Evolutionary conservation across 2,888 invertebrate species (phyloP), one percentile per base, ranked within the genome.

Genomic region (Cyclophora albipunctata): DNA sequence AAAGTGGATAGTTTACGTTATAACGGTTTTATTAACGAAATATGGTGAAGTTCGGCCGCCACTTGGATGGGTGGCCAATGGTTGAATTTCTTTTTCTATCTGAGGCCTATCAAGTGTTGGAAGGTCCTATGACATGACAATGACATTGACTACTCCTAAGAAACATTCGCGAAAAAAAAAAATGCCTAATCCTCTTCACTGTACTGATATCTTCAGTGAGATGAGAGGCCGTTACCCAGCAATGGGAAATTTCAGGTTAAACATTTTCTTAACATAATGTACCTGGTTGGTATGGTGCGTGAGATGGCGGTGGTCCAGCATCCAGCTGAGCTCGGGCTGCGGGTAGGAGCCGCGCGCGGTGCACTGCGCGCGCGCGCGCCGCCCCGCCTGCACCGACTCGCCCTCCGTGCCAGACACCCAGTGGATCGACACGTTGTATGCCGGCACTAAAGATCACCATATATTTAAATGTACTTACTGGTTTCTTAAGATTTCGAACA

Each of bases 281-380:
- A 86, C 87, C 79, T 88, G 86, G 57, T 87, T 87, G 53, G 83
- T 85, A 55, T 84, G 82, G 51, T 85, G 81, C 4, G 85, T 86
- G 34, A 89, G 77, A 54, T 88, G 84, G 20, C 73, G 69, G 45
- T 80, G 83, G 57, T 85, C 81, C 42, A 89, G 71, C 86, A 85
- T 88, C 89, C 89, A 89, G 40, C 81, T 72, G 35, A 89, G 68
- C 37, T 87, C 86, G 0, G 89, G 88, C 40, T 80, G 76, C 0
- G 89, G 89, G 63, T 87, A 76, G 7, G 87, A 85, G 4, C 88
- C 89, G 40, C 73, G 72, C 0, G 86, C 86, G 1, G 75, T 78
- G 55, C 89, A 89, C 62, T 83, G 81, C 34, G 81, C 84, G 3
- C 85, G 63, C 0, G 83, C 85, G 0, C 69, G 59, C 5, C 72